These are phyloP conservation scores for Brenthis hecate DNA, from an alignment of 2,888 invertebrate species.

Conservation along the genomic window DNA sequence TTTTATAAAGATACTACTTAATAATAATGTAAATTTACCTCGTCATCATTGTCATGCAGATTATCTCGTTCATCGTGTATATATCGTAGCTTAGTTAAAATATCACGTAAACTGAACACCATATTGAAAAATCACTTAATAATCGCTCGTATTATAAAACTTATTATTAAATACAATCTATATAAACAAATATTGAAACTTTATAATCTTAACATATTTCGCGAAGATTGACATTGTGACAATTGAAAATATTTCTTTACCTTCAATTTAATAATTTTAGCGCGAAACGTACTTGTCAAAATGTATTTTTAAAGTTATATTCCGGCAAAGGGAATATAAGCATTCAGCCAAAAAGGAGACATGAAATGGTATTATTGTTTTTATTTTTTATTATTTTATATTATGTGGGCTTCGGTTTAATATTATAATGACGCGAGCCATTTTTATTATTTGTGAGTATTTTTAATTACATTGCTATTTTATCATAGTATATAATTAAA, in stretches of 20 bases:
- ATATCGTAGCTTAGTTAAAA: conserved; percentile 66
- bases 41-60: conserved; percentile 47
- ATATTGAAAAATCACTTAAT: conserved; percentile 42
- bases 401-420: too few species aligned
- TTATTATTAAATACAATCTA: neutral
- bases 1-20: too few species aligned
- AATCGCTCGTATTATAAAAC: neutral
- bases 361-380: too few species aligned
- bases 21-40: conserved; percentile 47
- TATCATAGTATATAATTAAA: too few species aligned
- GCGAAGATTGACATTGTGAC: conserved; percentile 10
- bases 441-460: too few species aligned
- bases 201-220: conserved; percentile 7
- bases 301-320: neutral
- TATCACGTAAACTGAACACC: conserved; percentile 72
- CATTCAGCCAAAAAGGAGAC: neutral
- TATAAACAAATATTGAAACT: neutral
- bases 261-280: neutral
- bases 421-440: too few species aligned
- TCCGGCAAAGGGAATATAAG: neutral
- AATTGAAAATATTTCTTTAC: neutral
- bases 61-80: conserved; percentile 65
- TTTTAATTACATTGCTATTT: too few species aligned
- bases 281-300: conserved; percentile 4
- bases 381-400: too few species aligned